Conservation (phyloP, 2,113 vertebrate genomes). For the Sardina pilchardus region DNA sequence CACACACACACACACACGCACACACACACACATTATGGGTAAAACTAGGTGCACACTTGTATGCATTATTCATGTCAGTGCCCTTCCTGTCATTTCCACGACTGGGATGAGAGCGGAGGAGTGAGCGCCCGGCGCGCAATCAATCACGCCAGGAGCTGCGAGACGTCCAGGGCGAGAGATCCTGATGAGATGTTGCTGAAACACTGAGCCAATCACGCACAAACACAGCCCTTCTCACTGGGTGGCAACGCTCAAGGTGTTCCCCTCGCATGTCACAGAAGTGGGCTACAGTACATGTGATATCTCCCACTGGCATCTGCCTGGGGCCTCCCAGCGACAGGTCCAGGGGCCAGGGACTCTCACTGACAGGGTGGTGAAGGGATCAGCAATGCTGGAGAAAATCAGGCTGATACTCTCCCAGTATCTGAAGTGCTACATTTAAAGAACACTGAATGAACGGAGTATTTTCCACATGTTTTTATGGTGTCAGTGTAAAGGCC, state of each 20-base stretch:
- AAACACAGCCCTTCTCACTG: not conserved
- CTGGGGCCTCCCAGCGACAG: not conserved
- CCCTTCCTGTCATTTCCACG: slow-evolving; percentile 64
- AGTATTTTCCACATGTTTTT: not conserved
- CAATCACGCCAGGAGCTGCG: not conserved
- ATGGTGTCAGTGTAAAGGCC: not conserved
- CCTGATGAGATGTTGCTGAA: slow-evolving; percentile 2
- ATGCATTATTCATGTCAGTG: slow-evolving; percentile 21
- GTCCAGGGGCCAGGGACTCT: not conserved
- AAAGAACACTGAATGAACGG: not conserved
- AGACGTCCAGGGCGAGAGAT: not conserved
- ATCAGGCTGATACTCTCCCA: not conserved
- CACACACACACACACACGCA: not conserved
- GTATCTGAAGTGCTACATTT: not conserved
- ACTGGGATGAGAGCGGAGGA: slow-evolving; percentile 44
- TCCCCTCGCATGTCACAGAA: not conserved
- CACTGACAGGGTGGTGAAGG: not conserved
- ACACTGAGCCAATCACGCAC: not conserved
- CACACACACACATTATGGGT: not conserved
- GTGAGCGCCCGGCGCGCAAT: not conserved
- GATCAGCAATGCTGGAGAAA: not conserved
- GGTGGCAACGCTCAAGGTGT: not conserved
- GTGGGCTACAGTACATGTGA: not conserved
- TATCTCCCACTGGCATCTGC: not conserved
- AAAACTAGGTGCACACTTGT: slow-evolving; percentile 27